A percentile compares a stretch with the other conserved stretches of the same genome.
Evolutionary conservation across 2,797 vertebrate species (phyloP).

Genomic region (Myotis daubentonii): DNA sequence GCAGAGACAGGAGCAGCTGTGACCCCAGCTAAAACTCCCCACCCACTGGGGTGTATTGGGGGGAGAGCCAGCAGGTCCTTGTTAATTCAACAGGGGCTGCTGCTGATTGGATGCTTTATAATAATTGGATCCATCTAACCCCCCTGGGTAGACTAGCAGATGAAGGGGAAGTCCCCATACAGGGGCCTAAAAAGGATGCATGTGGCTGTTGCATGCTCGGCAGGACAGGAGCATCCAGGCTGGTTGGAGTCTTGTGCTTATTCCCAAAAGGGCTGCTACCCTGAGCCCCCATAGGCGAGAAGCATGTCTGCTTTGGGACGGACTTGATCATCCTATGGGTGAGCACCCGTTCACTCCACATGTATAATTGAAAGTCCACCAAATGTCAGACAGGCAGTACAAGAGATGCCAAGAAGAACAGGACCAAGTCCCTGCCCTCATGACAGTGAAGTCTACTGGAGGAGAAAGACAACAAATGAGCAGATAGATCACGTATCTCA

Average conservation of each 20-base stretch:
- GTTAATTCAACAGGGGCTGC: not conserved
- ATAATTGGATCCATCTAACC: not conserved
- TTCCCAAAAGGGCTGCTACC: not conserved
- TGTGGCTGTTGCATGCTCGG: not conserved
- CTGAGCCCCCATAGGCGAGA: not conserved
- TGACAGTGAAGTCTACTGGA: not conserved
- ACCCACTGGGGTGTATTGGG: no score
- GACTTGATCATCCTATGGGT: not conserved
- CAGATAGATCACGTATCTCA: not conserved
- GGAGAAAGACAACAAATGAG: not conserved
- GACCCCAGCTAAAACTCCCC: not conserved
- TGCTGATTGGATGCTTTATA: not conserved
- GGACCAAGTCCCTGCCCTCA: not conserved
- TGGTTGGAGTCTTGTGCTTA: not conserved
- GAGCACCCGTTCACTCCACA: not conserved
- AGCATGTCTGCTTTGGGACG: not conserved
- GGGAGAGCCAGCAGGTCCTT: not conserved
- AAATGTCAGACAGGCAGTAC: not conserved
- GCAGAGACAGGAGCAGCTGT: not conserved
- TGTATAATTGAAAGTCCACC: not conserved
- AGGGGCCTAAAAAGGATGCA: not conserved
- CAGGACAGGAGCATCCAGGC: not conserved
- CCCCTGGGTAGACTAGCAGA: not conserved
- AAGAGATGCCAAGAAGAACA: not conserved
- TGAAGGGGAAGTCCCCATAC: not conserved